A percentile compares a stretch with the other conserved stretches of the same genome.
These are phyloP conservation scores for Macropodus opercularis DNA, from an alignment of 2,797 vertebrate genomes.

Conservation along the genomic window DNA sequence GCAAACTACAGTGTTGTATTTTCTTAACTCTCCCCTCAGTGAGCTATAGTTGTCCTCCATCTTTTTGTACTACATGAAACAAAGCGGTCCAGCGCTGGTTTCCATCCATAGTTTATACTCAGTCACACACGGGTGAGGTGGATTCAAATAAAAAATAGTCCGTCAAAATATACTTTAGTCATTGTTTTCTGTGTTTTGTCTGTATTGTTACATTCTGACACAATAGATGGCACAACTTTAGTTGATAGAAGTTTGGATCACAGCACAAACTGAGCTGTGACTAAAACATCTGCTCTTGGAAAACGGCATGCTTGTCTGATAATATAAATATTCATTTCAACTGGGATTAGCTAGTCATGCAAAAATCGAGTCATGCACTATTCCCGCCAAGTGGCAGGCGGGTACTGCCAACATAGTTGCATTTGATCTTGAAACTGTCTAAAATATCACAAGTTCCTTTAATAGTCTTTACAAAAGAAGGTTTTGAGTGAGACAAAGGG, in stretches of 20 bases:
- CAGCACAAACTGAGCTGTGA: constrained; percentile 51
- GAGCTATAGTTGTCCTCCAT: neutral
- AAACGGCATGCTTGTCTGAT: constrained; percentile 38
- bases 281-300: constrained; percentile 63
- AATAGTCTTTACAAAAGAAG: neutral
- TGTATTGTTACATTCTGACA: constrained; percentile 47
- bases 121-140: neutral
- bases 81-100: neutral
- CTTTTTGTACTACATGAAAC: neutral
- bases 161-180: constrained; percentile 10
- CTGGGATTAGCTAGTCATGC: constrained; percentile 22
- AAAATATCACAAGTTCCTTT: constrained; percentile 5
- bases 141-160: neutral
- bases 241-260: constrained; percentile 62
- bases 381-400: neutral
- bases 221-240: constrained; percentile 54
- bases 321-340: constrained; percentile 38
- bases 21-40: neutral
- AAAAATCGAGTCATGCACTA: constrained; percentile 5
- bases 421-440: constrained; percentile 30
- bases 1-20: neutral
- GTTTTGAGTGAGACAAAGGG: neutral
- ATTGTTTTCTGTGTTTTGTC: constrained; percentile 22
- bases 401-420: constrained; percentile 6
- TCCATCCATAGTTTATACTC: neutral